These are phyloP conservation scores for Hydrozoanthus tunicans DNA, from an alignment of 64 coral and sea anemone species.

Conservation along the genomic window DNA sequence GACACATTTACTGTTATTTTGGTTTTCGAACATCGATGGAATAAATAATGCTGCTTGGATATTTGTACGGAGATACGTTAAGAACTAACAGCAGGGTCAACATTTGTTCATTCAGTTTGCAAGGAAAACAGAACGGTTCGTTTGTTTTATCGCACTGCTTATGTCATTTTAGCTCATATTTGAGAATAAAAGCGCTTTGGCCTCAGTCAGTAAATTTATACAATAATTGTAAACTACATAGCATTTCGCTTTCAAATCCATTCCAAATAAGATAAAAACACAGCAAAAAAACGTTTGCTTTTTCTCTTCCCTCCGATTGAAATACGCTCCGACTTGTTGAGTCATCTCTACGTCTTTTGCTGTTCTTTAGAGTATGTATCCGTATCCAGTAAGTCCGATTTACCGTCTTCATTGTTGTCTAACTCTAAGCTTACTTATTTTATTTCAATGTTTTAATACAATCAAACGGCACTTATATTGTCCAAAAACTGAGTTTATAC, in stretches of 20 bases:
- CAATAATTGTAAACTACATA: background rate
- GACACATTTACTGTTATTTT: background rate
- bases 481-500: background rate
- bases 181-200: background rate
- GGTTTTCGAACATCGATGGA: background rate
- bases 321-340: too few relatives aligned
- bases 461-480: background rate
- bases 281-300: background rate
- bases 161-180: constrained; percentile 11
- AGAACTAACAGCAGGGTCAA: background rate
- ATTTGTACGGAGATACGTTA: background rate
- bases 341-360: too few relatives aligned
- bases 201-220: constrained; percentile 16
- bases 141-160: background rate
- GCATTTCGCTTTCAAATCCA: background rate
- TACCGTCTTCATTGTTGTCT: background rate
- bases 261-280: background rate
- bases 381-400: background rate
- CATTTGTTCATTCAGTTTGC: background rate
- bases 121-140: background rate
- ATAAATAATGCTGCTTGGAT: background rate
- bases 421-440: background rate
- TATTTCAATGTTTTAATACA: background rate
- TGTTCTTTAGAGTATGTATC: background rate
- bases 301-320: background rate